Percentiles rank a stretch among this genome's conserved stretches.
These are phyloP conservation scores for Eonycteris spelaea DNA, from an alignment of 2,113 vertebrate species.

Conservation along the genomic window DNA sequence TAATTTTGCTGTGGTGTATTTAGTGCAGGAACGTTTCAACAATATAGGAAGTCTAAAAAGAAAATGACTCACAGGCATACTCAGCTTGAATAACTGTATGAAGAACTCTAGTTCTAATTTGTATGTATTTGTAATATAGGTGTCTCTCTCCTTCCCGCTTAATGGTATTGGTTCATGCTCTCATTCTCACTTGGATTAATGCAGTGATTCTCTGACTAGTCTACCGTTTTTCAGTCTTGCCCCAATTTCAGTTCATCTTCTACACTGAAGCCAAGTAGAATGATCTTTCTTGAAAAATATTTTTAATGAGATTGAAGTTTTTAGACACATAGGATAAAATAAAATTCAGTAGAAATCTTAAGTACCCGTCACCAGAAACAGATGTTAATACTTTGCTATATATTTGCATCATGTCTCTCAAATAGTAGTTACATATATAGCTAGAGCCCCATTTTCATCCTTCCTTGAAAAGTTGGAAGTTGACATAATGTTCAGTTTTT, in stretches of 20 bases:
- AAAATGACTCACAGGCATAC: background rate
- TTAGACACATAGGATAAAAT: background rate
- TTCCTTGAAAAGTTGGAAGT: background rate
- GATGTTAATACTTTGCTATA: background rate
- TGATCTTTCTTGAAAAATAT: background rate
- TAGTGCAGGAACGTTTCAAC: background rate
- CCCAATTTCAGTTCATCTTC: background rate
- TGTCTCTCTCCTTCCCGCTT: background rate
- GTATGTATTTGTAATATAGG: background rate
- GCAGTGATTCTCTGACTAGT: background rate
- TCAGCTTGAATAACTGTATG: background rate
- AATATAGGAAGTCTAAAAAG: background rate
- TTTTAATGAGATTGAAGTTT: conserved; percentile 14
- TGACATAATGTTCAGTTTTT: background rate
- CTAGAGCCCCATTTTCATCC: background rate
- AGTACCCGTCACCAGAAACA: background rate
- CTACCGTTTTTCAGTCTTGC: background rate
- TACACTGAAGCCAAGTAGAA: background rate
- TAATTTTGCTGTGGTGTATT: background rate
- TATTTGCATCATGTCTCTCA: background rate
- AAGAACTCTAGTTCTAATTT: background rate
- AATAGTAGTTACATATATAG: background rate
- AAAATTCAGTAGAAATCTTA: background rate
- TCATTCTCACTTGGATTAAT: background rate
- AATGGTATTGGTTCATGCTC: background rate